Base-by-base conservation (phyloP, 2,888 invertebrate genomes). In the Patella ulyssiponensis region DNA sequence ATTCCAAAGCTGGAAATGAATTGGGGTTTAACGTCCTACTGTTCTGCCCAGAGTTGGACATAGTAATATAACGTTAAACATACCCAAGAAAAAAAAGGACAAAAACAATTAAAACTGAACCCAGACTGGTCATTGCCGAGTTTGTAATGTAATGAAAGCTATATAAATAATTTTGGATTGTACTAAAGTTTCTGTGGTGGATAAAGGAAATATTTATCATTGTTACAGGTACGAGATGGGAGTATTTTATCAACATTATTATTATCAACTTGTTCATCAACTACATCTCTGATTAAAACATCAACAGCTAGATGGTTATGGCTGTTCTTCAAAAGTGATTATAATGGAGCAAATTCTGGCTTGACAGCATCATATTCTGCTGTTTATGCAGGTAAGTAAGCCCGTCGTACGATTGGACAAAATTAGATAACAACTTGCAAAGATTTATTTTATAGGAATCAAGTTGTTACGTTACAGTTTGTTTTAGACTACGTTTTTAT, bases 261-360 rank as follows among this genome's bases (percentile, higher is more conserved):
- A 20, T 11, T 64, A 23, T 64, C 64, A 64, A 64, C 64, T 23
- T 64, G 64, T 23, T 64, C 64, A 64, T 76, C 79, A 3, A 75
- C 81, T 72, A 80, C 84, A 7, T 81, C 82, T 64, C 51, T 76
- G 9, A 72, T 79, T 20, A 79, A 86, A 3, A 81, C 75, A 7
- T 87, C 88, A 11, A 78, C 81, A 0, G 81, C 83, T 0, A 78
- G 84, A n/a, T 88, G 87, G 86, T 76, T 88, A 82, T 84, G 83
- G 81, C 76, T 88, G 17, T 79, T 84, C 74, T 88, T 88, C 74
- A 81, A 77, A 58, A 85, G 84, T 76, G 86, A 88, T 71, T 82
- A 84, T 14, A 56, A 80, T 51, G 82, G 69, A 7, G 77, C 76
- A 7, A 81, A 82, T n/a, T 74, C 69, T 70, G 86, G 87, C 0